Conservation (phyloP, 2,888 invertebrate species). For the Chrysopilus asiliformis region DNA sequence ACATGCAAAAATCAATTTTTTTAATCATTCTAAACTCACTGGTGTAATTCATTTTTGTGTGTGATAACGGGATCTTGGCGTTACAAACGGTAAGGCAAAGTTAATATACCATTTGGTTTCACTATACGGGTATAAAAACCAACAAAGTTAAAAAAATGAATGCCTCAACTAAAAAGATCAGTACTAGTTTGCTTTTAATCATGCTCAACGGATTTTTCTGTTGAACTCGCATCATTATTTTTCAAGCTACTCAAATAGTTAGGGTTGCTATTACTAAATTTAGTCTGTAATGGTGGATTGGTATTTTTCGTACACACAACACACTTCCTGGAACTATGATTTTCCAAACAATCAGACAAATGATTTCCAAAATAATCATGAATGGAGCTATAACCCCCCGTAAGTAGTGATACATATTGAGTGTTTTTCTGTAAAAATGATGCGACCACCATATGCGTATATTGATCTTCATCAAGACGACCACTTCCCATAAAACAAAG, state of each 20-base stretch:
- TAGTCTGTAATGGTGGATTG: slow-evolving; percentile 18
- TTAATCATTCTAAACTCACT: no score
- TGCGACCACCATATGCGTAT: slow-evolving; percentile 96
- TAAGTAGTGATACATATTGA: slow-evolving; percentile 81
- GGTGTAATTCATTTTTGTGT: no score
- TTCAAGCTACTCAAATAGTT: background rate
- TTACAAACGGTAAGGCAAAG: no score
- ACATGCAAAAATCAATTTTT: no score
- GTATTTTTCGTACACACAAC: slow-evolving; percentile 58
- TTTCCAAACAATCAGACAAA: slow-evolving; percentile 66
- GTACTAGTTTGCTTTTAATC: slow-evolving; percentile 20
- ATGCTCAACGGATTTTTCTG: background rate
- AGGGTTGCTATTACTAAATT: slow-evolving; percentile 2
- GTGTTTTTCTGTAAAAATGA: slow-evolving; percentile 90
- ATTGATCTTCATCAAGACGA: slow-evolving; percentile 83
- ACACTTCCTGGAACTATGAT: slow-evolving; percentile 70
- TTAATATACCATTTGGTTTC: no score
- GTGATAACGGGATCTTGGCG: no score
- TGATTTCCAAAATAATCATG: slow-evolving; percentile 74
- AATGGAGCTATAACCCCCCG: slow-evolving; percentile 78
- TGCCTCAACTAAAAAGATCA: slow-evolving; percentile 67
- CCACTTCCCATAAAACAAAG: slow-evolving; percentile 91
- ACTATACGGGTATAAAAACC: no score
- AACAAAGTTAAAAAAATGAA: no score
- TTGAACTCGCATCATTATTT: background rate